Percentiles rank a stretch among this genome's conserved stretches.
Evolutionary conservation across 1,140 invertebrate genomes (phyloP).

Genomic region (Listronotus bonariensis): DNA sequence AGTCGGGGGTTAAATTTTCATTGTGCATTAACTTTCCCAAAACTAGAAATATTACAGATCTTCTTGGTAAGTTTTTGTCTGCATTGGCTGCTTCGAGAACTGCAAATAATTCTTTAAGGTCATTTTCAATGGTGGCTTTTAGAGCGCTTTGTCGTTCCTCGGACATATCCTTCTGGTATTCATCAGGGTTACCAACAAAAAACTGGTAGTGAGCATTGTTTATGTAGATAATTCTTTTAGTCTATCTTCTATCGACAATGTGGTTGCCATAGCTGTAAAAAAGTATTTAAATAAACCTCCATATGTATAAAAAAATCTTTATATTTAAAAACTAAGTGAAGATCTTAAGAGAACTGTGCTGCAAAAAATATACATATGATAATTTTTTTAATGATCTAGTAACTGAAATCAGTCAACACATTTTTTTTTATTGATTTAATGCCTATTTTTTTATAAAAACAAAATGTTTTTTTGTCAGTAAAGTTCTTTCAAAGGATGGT

Average conservation of each 20-base stretch:
- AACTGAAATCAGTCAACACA: no score
- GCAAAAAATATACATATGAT: no score
- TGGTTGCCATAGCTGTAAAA: conserved; percentile 30
- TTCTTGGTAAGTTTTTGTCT: conserved; percentile 32
- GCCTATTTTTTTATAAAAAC: no score
- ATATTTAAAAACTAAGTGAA: no score
- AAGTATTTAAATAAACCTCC: no score
- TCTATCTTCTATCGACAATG: conserved; percentile 27
- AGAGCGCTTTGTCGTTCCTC: conserved; percentile 4
- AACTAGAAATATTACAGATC: conserved; percentile 34
- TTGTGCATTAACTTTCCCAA: conserved; percentile 20
- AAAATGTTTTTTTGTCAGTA: no score
- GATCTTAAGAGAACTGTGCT: no score
- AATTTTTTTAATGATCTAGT: no score
- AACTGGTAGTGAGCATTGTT: conserved; percentile 20
- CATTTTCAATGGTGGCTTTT: conserved; percentile 11
- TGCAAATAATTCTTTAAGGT: conserved; percentile 31
- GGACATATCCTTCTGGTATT: conserved; percentile 11
- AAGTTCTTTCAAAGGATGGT: no score
- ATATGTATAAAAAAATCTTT: no score
- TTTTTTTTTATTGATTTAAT: no score
- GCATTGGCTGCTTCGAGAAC: conserved; percentile 34
- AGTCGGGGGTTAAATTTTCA: conserved; percentile 11
- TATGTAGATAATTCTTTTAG: conserved; percentile 38
- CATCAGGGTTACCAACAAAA: conserved; percentile 38